Conservation (phyloP, 1,140 invertebrate species). For the Zaprionus camerounensis region DNA sequence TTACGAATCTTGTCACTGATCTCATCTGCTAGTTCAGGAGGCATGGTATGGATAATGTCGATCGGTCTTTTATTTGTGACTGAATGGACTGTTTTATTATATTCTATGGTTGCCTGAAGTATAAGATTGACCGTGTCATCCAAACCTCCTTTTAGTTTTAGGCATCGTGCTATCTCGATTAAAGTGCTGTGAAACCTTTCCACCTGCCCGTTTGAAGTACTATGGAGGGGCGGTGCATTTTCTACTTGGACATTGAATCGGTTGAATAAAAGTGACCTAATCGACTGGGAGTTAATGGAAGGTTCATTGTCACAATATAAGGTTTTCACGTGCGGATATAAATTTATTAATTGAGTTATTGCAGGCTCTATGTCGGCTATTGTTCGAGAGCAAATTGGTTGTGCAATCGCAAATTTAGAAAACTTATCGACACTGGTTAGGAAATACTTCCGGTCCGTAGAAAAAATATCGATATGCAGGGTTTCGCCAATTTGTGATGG, state of each 20-base stretch:
- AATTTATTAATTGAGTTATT: background rate
- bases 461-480: no score
- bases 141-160: background rate
- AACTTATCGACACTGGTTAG: no score
- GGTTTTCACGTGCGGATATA: background rate
- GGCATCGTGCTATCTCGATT: background rate
- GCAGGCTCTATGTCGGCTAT: background rate
- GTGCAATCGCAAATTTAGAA: no score
- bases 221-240: no score
- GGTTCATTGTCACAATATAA: conserved; percentile 22
- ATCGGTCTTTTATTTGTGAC: background rate
- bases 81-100: background rate
- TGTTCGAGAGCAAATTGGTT: no score
- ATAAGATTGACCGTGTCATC: background rate
- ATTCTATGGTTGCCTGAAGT: background rate
- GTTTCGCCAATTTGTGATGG: no score
- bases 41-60: background rate
- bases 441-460: no score
- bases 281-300: no score
- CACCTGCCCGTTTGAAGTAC: no score
- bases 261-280: no score
- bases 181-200: no score
- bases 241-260: no score
- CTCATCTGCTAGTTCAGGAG: background rate
- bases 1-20: background rate